Conservation (phyloP, 2,888 invertebrate genomes). For the Microctonus hyperodae region DNA sequence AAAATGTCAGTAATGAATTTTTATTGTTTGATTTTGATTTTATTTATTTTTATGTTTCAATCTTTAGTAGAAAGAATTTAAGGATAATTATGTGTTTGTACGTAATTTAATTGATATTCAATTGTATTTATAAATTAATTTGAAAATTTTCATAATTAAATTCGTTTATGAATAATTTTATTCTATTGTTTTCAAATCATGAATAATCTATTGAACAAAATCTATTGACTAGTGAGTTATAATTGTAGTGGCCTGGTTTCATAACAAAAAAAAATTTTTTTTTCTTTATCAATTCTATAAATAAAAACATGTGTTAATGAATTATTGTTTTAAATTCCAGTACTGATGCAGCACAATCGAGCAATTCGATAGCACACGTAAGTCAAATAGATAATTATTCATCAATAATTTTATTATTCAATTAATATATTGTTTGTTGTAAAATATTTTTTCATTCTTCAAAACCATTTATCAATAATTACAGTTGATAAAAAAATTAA, state of each 20-base stretch:
- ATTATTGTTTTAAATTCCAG: conserved; percentile 10
- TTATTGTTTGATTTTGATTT: not conserved
- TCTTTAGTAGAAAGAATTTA: not conserved
- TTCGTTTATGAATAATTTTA: conserved; percentile 13
- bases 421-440: not conserved
- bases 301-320: not conserved
- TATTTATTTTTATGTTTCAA: not conserved
- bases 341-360: conserved; percentile 20
- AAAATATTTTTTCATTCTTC: not conserved
- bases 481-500: not conserved
- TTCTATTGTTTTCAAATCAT: conserved; percentile 11
- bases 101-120: not conserved
- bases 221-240: not conserved
- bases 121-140: conserved; percentile 1
- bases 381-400: not conserved
- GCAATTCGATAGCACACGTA: conserved; percentile 16
- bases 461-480: not conserved
- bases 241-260: not conserved
- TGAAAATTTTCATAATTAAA: conserved; percentile 6
- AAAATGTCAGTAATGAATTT: not conserved
- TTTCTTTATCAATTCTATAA: not conserved
- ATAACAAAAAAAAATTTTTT: not conserved
- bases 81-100: not conserved
- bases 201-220: not conserved
- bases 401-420: not conserved